Evolutionary conservation across 2,797 vertebrate species (phyloP).

Genomic region (Epinephelus coioides): DNA sequence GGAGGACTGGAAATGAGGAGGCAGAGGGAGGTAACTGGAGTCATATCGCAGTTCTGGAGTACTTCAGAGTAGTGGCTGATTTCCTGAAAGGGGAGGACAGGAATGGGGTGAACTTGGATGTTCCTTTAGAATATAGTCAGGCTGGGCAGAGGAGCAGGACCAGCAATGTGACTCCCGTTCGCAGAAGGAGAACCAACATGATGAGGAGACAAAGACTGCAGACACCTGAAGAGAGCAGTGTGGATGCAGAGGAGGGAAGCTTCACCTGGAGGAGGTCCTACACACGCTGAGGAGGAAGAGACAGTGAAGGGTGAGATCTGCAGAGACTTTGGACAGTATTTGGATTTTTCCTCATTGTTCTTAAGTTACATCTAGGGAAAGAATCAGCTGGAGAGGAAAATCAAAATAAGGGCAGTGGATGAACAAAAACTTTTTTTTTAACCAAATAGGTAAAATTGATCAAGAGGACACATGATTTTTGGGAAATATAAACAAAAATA

Average conservation of each 20-base stretch:
- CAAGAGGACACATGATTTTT: not conserved
- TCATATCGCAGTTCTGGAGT: slow-evolving; percentile 87
- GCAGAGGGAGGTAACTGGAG: slow-evolving; percentile 83
- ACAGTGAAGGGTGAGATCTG: not conserved
- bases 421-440: too few species aligned
- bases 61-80: slow-evolving; percentile 86
- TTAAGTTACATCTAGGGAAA: not conserved
- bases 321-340: not conserved
- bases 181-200: slow-evolving; percentile 63
- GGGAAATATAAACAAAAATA: not conserved
- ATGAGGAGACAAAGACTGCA: slow-evolving; percentile 59
- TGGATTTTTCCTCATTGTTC: not conserved
- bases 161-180: slow-evolving; percentile 17
- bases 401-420: not conserved
- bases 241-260: slow-evolving; percentile 56
- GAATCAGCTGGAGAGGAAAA: not conserved
- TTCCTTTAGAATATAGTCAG: slow-evolving; percentile 45
- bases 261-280: slow-evolving; percentile 93
- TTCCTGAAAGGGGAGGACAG: slow-evolving; percentile 88
- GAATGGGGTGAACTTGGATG: slow-evolving; percentile 53
- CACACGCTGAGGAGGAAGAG: slow-evolving; percentile 83
- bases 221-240: slow-evolving; percentile 17
- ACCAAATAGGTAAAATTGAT: not conserved
- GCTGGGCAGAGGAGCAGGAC: slow-evolving; percentile 49
- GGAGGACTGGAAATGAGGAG: not conserved